Evolutionary conservation across 2,797 vertebrate genomes (phyloP), one percentile per base, ranked within the genome.

Genomic region (Australoheros facetus): DNA sequence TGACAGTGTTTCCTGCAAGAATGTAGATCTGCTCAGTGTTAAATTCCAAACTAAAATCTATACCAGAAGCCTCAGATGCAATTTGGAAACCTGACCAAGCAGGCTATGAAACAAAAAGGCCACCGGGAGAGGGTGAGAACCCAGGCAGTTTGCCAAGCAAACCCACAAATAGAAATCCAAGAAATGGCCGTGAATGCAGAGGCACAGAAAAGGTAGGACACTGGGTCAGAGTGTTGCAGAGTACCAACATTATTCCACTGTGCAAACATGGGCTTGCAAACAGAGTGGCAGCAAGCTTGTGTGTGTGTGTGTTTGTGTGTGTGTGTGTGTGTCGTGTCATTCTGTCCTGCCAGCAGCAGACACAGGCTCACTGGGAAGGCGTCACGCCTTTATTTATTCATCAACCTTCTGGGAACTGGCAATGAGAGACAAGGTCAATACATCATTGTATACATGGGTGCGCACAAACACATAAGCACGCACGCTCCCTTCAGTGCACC

Each of bases 361-460:
- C 81, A 83, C 69, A 73, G 73, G 72, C 87, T 87, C 23, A 64
- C 73, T 82, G 72, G 76, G 78, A 82, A 89, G 89, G 87, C 81
- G 81, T 89, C 91, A 90, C 79, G 32, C 88, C 85, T 92, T 93
- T 90, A 93, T 94, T 93, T 93, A 93, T 93, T 93, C 90, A 94
- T 93, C 92, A 92, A 91, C 90, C 80, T 92, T 90, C 91, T 92
- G 89, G 88, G 90, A 92, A 92, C 78, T 64, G 80, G 90, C 91
- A 93, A 85, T 81, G 81, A 92, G 82, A 92, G 85, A 89, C 91
- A 92, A 92, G 90, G 91, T 93, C 90, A 92, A 90, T 89, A 87
- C 85, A 87, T 86, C 62, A 85, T 80, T 81, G 71, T 73, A 71
- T 70, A 85, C 79, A 53, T 39, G 57, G 66, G 71, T 10, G 16